phyloP scores from a whole-genome alignment of 2,113 vertebrate genomes.

The Hassar affinis region DNA sequence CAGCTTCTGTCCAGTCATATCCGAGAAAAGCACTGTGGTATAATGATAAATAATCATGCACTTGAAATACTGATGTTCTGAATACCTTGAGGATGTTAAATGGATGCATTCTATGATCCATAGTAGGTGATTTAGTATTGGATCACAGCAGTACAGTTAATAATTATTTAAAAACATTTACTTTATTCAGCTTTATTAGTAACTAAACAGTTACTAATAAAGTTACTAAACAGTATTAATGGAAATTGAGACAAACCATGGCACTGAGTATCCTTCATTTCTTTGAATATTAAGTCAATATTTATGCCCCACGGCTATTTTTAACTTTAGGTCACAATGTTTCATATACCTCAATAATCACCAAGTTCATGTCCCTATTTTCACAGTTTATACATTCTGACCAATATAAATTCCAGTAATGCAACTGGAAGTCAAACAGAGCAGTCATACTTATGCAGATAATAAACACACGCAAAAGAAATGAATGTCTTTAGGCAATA shows the following conservation, averaged over 20 bases:
- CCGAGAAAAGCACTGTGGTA: background rate
- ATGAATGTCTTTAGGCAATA: background rate
- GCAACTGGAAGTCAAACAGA: background rate
- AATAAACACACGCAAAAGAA: background rate
- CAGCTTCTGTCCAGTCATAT: background rate
- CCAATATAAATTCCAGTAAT: background rate
- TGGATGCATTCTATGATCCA: background rate
- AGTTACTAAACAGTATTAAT: background rate
- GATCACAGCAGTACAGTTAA: background rate
- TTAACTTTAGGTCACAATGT: background rate
- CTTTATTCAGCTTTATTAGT: background rate
- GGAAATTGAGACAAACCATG: background rate
- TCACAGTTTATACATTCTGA: background rate
- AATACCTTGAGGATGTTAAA: background rate
- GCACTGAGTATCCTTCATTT: background rate
- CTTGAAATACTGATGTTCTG: too few species aligned
- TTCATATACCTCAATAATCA: background rate
- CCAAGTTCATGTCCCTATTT: background rate
- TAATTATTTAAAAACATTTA: too few species aligned
- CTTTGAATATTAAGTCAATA: background rate
- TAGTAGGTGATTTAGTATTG: background rate
- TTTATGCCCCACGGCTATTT: background rate
- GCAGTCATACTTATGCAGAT: background rate
- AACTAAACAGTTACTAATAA: too few species aligned
- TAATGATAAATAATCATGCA: background rate